Conservation (phyloP, 2,113 vertebrate genomes). For the Sinocyclocheilus maitianheensis region DNA sequence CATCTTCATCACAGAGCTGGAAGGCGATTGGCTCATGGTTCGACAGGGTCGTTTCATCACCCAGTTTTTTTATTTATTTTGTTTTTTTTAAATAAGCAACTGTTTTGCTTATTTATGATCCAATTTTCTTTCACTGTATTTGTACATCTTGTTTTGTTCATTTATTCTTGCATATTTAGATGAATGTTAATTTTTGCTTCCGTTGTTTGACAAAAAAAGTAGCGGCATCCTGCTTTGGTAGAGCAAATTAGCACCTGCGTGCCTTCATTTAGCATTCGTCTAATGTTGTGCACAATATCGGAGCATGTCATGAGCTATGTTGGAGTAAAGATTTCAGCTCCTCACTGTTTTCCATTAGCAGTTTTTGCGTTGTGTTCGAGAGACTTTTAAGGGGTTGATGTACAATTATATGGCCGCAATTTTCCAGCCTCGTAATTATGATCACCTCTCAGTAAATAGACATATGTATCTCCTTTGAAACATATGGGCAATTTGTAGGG, state of each 20-base stretch:
- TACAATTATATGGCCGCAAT: conserved; percentile 69
- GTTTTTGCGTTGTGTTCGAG: conserved; percentile 49
- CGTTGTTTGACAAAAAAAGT: neutral
- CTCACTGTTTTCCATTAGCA: conserved; percentile 57
- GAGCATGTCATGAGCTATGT: conserved; percentile 46
- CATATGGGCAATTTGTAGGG: conserved; percentile 69
- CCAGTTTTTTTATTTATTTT: neutral
- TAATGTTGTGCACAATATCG: conserved; percentile 30
- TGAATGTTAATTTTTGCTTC: neutral
- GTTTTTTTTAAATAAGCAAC: too few species aligned
- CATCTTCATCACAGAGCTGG: conserved; percentile 32
- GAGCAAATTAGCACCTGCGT: conserved; percentile 20
- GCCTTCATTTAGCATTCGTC: conserved; percentile 2
- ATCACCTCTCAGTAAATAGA: conserved; percentile 66
- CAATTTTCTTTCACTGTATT: neutral
- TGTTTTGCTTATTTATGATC: neutral
- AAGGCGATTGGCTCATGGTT: conserved; percentile 26
- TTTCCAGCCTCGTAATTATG: conserved; percentile 67
- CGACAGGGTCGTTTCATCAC: neutral
- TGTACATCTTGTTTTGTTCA: neutral
- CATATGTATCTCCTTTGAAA: conserved; percentile 70
- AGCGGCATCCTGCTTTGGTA: neutral
- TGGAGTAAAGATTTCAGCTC: conserved; percentile 47
- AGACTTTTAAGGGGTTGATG: conserved; percentile 64
- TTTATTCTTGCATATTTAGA: neutral